Evolutionary conservation across 2,797 vertebrate genomes (phyloP).

Genomic region (Lates japonicus): DNA sequence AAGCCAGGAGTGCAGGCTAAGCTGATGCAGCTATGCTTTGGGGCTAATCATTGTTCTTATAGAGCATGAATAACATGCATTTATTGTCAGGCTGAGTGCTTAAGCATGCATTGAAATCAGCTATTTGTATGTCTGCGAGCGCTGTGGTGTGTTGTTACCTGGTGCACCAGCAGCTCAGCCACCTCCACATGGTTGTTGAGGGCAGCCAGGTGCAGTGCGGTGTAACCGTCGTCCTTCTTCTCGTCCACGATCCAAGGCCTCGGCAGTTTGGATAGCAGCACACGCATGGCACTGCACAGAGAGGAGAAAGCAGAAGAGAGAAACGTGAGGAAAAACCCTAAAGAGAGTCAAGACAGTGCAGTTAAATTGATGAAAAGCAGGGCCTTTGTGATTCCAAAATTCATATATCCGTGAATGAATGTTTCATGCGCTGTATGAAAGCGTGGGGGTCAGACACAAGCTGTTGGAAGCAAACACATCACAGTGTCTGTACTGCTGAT

Average conservation of each 20-base stretch:
- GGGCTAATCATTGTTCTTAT: constrained; percentile 31
- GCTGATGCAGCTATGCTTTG: constrained; percentile 56
- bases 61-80: constrained; percentile 30
- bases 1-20: constrained; percentile 49
- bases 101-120: constrained; percentile 32
- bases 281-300: constrained; percentile 93
- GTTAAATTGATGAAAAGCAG: constrained; percentile 28
- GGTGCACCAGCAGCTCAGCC: constrained; percentile 97
- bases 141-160: constrained; percentile 85
- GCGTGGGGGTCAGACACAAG: constrained; percentile 34
- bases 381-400: constrained; percentile 32
- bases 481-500: constrained; percentile 49
- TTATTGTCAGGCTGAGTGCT: constrained; percentile 35
- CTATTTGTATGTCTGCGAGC: not conserved
- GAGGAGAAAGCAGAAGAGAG: not conserved
- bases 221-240: constrained; percentile 99
- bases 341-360: constrained; percentile 34
- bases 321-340: constrained; percentile 12
- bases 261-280: constrained; percentile 96
- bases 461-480: constrained; percentile 51
- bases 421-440: constrained; percentile 30
- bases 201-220: constrained; percentile 96
- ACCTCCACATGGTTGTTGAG: constrained; percentile 99
- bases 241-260: constrained; percentile 99
- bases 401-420: constrained; percentile 36